Evolutionary conservation across 2,888 invertebrate species (phyloP).

Genomic region (Pegoplata infirma): DNA sequence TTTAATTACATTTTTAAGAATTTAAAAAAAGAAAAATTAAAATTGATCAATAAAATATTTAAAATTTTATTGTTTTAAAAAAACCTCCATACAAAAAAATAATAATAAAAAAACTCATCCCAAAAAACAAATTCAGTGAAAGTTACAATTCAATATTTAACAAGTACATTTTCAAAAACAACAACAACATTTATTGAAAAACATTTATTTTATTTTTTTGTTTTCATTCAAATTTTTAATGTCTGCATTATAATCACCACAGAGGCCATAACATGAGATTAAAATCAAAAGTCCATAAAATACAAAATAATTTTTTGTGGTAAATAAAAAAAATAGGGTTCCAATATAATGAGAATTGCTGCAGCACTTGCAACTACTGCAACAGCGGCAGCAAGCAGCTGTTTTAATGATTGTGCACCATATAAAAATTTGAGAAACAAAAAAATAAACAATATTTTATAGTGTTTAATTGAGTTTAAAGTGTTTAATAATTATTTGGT

Average conservation of each 20-base stretch:
- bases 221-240: slow-evolving; percentile 52
- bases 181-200: slow-evolving; percentile 32
- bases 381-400: slow-evolving; percentile 20
- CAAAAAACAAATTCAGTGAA: slow-evolving; percentile 49
- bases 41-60: too few species aligned
- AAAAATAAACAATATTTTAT: slow-evolving; percentile 42
- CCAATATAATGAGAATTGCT: background rate
- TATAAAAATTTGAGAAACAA: background rate
- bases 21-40: too few species aligned
- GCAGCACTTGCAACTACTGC: background rate
- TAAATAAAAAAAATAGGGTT: slow-evolving; percentile 19
- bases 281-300: slow-evolving; percentile 51
- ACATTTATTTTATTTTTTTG: slow-evolving; percentile 29
- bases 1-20: too few species aligned
- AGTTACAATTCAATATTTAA: slow-evolving; percentile 47
- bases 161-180: slow-evolving; percentile 29
- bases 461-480: slow-evolving; percentile 64
- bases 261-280: slow-evolving; percentile 53
- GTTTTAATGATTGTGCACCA: slow-evolving; percentile 26
- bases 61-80: too few species aligned
- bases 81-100: background rate
- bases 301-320: slow-evolving; percentile 32
- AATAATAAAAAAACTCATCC: background rate
- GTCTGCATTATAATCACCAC: slow-evolving; percentile 40
- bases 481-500: slow-evolving; percentile 56